phyloP scores from a whole-genome alignment of 1,140 invertebrate genomes.

The Zaprionus lachaisei region DNA sequence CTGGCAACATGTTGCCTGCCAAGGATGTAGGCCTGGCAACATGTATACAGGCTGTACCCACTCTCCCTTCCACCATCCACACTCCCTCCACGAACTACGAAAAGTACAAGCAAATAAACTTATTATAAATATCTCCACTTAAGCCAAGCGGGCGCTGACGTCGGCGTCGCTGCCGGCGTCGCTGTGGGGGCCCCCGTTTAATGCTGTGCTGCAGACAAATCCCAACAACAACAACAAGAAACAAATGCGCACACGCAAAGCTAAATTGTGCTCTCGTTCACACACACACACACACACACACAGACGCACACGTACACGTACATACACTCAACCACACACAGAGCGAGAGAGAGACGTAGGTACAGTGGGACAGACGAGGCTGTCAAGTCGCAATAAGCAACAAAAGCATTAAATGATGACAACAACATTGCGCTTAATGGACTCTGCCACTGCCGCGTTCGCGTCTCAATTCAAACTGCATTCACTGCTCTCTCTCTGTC shows the following conservation, averaged over 20 bases:
- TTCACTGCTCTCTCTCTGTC: conserved; percentile 31
- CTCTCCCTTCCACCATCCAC: too few species aligned
- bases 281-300: conserved; percentile 42
- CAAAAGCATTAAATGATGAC: conserved; percentile 83
- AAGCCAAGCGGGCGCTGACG: conserved; percentile 44
- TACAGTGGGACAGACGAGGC: conserved; percentile 6
- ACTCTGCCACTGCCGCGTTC: conserved; percentile 65
- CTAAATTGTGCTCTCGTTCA: conserved; percentile 70
- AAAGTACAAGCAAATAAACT: conserved; percentile 77
- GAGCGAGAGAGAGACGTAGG: background rate
- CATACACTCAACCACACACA: conserved; percentile 2
- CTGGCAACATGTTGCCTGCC: conserved; percentile 63
- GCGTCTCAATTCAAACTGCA: conserved; percentile 78
- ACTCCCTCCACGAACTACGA: conserved; percentile 22
- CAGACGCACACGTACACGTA: conserved; percentile 10
- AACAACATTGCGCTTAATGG: conserved; percentile 83
- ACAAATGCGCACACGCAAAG: conserved; percentile 81
- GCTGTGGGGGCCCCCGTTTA: conserved; percentile 74
- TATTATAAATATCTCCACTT: conserved; percentile 83
- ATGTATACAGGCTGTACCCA: background rate
- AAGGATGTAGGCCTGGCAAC: conserved; percentile 36
- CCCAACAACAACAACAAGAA: conserved; percentile 41
- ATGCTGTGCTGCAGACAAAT: conserved; percentile 54
- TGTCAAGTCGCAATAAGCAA: conserved; percentile 68
- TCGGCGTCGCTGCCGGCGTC: conserved; percentile 43